Evolutionary conservation across 2,888 invertebrate genomes (phyloP).

Genomic region (Orthosia cruda): DNA sequence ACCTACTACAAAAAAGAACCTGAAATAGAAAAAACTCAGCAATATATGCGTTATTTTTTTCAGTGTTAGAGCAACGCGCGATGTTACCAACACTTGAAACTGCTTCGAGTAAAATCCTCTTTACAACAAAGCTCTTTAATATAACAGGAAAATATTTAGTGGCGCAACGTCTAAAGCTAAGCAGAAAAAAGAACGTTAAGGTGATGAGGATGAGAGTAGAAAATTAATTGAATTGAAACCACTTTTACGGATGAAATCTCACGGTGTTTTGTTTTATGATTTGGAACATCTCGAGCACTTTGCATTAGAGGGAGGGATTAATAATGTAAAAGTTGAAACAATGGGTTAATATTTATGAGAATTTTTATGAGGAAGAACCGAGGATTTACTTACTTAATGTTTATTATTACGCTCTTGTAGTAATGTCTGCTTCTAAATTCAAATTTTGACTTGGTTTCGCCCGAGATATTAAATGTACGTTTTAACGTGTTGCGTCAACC

Average conservation of each 20-base stretch:
- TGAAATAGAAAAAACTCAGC: conserved; percentile 5
- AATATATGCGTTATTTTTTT: conserved; percentile 58
- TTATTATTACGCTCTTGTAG: conserved; percentile 8
- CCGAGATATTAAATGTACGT: no score
- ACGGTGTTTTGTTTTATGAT: conserved; percentile 54
- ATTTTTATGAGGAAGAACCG: conserved; percentile 31
- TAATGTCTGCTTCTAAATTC: neutral
- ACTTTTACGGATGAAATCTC: conserved; percentile 48
- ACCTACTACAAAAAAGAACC: conserved; percentile 1
- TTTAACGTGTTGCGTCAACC: no score
- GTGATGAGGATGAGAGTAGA: conserved; percentile 28
- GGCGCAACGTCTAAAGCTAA: conserved; percentile 38
- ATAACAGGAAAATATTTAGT: conserved; percentile 53
- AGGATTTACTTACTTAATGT: conserved; percentile 25
- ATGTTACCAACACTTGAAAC: conserved; percentile 58
- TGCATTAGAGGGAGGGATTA: conserved; percentile 31
- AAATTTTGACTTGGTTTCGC: neutral
- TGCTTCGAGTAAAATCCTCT: conserved; percentile 58
- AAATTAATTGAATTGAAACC: conserved; percentile 61
- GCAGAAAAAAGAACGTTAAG: conserved; percentile 20
- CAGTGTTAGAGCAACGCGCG: conserved; percentile 39
- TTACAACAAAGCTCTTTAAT: conserved; percentile 66
- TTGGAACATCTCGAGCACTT: conserved; percentile 33
- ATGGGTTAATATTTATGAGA: conserved; percentile 51
- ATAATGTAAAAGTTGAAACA: conserved; percentile 42